Evolutionary conservation across 2,888 invertebrate genomes (phyloP).

Genomic region (Ectemnius lituratus): DNA sequence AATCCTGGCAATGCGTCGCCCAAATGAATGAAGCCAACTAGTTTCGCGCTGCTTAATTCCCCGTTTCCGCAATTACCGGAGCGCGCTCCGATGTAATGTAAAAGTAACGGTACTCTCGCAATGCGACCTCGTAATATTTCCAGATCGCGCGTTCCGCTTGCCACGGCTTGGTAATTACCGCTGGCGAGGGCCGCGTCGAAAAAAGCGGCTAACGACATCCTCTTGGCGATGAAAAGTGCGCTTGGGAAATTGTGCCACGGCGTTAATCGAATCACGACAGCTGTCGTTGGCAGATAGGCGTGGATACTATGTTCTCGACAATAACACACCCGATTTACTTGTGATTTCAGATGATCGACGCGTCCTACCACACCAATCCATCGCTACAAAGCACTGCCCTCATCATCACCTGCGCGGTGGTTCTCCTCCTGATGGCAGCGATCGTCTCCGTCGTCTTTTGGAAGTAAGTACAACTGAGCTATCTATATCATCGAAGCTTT

Average conservation of each 20-base stretch:
- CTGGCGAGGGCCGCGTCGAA: neutral
- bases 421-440: slow-evolving; percentile 87
- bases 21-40: slow-evolving; percentile 38
- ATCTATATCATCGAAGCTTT: neutral
- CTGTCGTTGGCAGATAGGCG: neutral
- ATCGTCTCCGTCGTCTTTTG: slow-evolving; percentile 90
- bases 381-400: slow-evolving; percentile 91
- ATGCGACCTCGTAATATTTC: slow-evolving; percentile 19
- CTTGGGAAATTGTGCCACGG: neutral
- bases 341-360: slow-evolving; percentile 87
- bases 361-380: slow-evolving; percentile 91
- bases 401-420: slow-evolving; percentile 89
- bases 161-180: slow-evolving; percentile 6
- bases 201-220: slow-evolving; percentile 5
- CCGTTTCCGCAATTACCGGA: slow-evolving; percentile 37
- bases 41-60: slow-evolving; percentile 42
- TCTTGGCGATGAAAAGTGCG: too few species aligned
- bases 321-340: too few species aligned
- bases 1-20: slow-evolving; percentile 29
- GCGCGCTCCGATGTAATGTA: slow-evolving; percentile 21
- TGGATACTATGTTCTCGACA: too few species aligned
- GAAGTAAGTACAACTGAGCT: slow-evolving; percentile 85
- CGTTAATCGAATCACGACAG: slow-evolving; percentile 1
- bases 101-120: slow-evolving; percentile 22
- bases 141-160: slow-evolving; percentile 4